A percentile compares a stretch with the other conserved stretches of the same genome.
Conservation (phyloP, 2,797 vertebrate genomes). For the Scarus forsteni region DNA sequence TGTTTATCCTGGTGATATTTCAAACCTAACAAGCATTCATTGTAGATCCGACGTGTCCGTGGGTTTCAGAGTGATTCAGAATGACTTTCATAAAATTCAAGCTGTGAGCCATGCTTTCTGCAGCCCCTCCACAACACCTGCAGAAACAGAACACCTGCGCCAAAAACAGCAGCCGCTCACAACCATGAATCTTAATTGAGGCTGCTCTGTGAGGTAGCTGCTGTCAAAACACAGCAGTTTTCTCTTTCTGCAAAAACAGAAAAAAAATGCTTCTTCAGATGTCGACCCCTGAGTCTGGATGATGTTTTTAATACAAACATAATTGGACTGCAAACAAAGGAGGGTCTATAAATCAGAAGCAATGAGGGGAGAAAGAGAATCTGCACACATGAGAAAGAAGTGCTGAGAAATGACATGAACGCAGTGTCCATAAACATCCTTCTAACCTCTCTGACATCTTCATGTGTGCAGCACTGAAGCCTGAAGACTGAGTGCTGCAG, state of each 20-base stretch:
- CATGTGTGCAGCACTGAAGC: too few relatives aligned
- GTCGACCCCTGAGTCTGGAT: not conserved
- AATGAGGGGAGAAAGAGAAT: not conserved
- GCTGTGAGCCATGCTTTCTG: constrained; percentile 40
- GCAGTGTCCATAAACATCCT: too few relatives aligned
- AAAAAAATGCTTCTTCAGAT: not conserved
- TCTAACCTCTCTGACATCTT: too few relatives aligned
- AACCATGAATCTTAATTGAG: constrained; percentile 35
- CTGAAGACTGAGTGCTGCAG: not conserved
- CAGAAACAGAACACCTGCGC: constrained; percentile 52
- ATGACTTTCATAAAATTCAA: constrained; percentile 28
- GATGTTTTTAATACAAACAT: not conserved
- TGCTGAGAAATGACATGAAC: too few relatives aligned
- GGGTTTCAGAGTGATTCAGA: constrained; percentile 16
- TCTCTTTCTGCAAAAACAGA: constrained; percentile 6
- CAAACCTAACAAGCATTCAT: constrained; percentile 9
- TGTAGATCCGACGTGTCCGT: not conserved
- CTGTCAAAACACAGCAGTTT: constrained; percentile 8
- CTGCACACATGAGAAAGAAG: not conserved
- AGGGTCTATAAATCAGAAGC: not conserved
- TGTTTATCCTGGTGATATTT: not conserved
- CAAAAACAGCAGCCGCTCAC: constrained; percentile 33
- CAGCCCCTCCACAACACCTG: constrained; percentile 34
- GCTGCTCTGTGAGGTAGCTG: constrained; percentile 20
- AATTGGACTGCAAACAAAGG: not conserved